Conservation (phyloP, 2,888 invertebrate species). For the Calliscelio sp. region DNA sequence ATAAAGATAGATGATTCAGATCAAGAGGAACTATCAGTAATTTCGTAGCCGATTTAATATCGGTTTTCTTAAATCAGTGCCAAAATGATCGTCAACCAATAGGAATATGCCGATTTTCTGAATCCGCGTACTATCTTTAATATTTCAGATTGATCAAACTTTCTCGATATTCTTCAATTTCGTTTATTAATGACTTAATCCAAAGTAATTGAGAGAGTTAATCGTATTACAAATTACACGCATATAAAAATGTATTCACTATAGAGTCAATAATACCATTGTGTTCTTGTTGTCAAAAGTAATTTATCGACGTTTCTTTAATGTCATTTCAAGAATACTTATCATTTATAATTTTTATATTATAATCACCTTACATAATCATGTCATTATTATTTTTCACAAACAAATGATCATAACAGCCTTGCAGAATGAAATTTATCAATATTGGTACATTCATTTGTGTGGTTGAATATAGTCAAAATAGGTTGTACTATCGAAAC, state of each 20-base stretch:
- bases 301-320: no score
- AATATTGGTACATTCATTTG: background rate
- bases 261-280: no score
- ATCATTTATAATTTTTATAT: no score
- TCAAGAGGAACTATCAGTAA: conserved; percentile 40
- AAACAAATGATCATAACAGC: background rate
- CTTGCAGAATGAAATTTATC: background rate
- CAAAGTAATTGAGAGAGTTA: no score
- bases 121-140: background rate
- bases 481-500: background rate
- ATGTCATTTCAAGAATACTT: no score
- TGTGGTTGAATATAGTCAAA: background rate
- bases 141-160: background rate
- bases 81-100: conserved; percentile 29
- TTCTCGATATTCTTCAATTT: background rate
- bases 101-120: no score
- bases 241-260: no score
- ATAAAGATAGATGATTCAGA: conserved; percentile 58
- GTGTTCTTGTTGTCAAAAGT: no score
- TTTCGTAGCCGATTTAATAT: conserved; percentile 27
- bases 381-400: no score
- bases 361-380: no score
- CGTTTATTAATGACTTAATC: no score
- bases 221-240: no score
- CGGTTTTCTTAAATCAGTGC: conserved; percentile 16